Evolutionary conservation across 2,888 invertebrate species (phyloP), one percentile per base, ranked within the genome.

Genomic region (Drosophila atroscutellata): DNA sequence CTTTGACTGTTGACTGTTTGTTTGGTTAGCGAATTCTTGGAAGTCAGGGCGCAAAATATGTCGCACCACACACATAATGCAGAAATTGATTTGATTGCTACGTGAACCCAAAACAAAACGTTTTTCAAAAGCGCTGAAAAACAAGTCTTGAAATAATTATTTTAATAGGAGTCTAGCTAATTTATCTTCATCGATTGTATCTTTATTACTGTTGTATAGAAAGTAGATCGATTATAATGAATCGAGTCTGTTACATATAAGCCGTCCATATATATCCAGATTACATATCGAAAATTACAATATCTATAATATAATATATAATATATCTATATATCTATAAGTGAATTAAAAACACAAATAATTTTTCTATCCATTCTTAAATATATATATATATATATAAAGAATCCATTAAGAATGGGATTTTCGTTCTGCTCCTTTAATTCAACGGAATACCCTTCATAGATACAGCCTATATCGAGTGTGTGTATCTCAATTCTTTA

Each of bases 11-110:
- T 80, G 62, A 54, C 39, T 52, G 69, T 84, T 69, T 68, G 64
- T 66, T 65, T 69, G 65, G 18, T 62, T 55, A 32, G 52, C 54
- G 30, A 79, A 76, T 82, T 79, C 83, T 58, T 79, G 73, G 81
- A 82, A 81, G 65, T 61, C 64, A 37, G 51, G 50, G 63, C 82
- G 79, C 68, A 81, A 77, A 80, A 80, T 80, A 76, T 79, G 81
- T 82, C 73, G 75, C 75, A 72, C 66, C 58, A 57, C 54, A 56
- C 37, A 55, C 42, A 50, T 50, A 62, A 47, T 51, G 55, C 47
- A 57, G 55, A 74, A 74, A 72, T 45, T 45, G 45, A 45, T 36
- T 75, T 75, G 67, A 47, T 60, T 56, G 68, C 50, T 51, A 15
- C 57, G 15, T 68, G 36, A 51, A 57, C 28, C 36, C 50, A 28